Evolutionary conservation across 1,140 invertebrate genomes (phyloP), one percentile per base, ranked within the genome.

Genomic region (Pachypeltis micranthus): DNA sequence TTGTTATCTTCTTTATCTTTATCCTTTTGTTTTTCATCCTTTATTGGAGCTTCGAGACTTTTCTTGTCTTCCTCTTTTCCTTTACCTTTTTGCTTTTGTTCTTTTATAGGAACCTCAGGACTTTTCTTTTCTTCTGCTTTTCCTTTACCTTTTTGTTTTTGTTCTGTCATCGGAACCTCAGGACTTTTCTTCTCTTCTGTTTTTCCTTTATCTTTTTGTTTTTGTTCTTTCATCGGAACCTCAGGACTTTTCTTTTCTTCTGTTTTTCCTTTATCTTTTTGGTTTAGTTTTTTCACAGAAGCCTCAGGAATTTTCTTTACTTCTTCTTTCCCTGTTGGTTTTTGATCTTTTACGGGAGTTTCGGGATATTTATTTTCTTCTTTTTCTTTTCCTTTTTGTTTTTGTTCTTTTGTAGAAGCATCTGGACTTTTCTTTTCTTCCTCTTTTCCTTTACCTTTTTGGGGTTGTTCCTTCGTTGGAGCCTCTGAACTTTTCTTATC

Each of bases 191-290:
- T 57, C 44, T 44, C 55, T 34, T 21, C 44, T 47, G 34, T 63
- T 34, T 27, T 29, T 63, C 26, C 29, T 29, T 7, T 60, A 29
- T 27, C 39, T 60, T 54, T 56, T 10, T 39, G 7, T 16, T 39
- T 39, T 7, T 39, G 7, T 10, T 39, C 31, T 39, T 39, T 39
- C n/a, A n/a, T n/a, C n/a, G n/a, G n/a, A n/a, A n/a, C n/a, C n/a
- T n/a, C n/a, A 34, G 29, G 1, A 10, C 25, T 39, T 44, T 44
- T 24, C 59, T 63, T 57, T 47, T 44, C 55, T 34, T 21, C 44
- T 47, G 44, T 66, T 29, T 27, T 29, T 63, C 26, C 31, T 29
- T 7, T 60, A 29, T 44, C 39, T 54, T 44, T 51, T n/a, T n/a
- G n/a, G n/a, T 39, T 16, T 39, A 39, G 7, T 16, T 39, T 39